Base-by-base conservation (phyloP, 2,113 vertebrate genomes). In the Macquaria ambigua region DNA sequence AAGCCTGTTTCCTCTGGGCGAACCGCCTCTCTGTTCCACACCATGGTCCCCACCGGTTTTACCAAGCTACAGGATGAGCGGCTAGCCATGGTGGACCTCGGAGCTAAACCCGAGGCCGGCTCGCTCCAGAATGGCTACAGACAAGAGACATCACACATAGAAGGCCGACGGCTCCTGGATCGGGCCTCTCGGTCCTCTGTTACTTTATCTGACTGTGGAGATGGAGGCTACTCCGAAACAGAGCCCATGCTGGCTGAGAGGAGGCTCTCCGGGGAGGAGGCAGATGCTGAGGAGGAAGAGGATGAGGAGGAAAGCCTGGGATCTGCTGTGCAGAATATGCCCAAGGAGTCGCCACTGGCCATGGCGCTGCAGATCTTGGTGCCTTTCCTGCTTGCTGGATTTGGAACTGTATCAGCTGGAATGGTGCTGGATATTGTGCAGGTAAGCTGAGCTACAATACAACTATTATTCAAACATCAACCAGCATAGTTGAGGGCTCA, bases 391-490 rank as follows among this genome's bases (percentile, higher is more conserved):
- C 94, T 99, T 0, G 98, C 98, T 7, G 98, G 98, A 3, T 99
- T 99, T 83, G 98, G 98, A 81, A 99, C 98, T 0, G 98, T 99
- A 34, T 99, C 98, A 0, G 98, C 98, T 25, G 98, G 98, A 71
- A 98, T 99, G 97, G 98, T 99, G 91, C 95, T 99, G 91, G 98
- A 99, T 83, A 93, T 99, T 72, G 98, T 99, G 8, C 98, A 99
- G 97, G 98, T 99, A 88, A 88, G 71, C 52, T 16, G 20, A 37
- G 5, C 34, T 12, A 63, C 68, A 82, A 61, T 34, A 61, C 28
- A 23, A 3, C 62, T 48, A 4, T 81, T 81, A 31, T 70, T 87
- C 21, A 48, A 41, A 79, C 28, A 58, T 3, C 15, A 72, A 9
- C 3, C 62, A 28, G 58, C 21, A 15, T 18, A 37, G 0, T 3